phyloP scores from a whole-genome alignment of 2,888 invertebrate species.

The Cataglyphis altisquamis region DNA sequence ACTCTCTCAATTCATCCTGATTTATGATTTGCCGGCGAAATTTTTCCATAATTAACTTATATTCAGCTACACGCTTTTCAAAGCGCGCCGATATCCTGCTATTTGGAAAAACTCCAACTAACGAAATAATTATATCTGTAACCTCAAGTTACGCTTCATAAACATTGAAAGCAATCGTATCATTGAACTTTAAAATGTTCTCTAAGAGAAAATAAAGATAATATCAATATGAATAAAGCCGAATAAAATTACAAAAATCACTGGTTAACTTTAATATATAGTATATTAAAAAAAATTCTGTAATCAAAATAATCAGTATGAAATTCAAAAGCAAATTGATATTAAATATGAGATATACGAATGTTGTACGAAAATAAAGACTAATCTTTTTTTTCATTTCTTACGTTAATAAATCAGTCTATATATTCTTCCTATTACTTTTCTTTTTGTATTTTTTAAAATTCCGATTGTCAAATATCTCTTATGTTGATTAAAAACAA shows the following conservation, averaged over 20 bases:
- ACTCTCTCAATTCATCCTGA: slow-evolving; percentile 26
- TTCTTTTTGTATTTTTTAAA: not conserved
- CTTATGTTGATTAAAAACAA: slow-evolving; percentile 7
- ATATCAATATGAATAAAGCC: not conserved
- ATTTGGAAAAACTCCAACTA: slow-evolving; percentile 26
- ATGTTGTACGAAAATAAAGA: not conserved
- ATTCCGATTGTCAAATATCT: slow-evolving; percentile 14
- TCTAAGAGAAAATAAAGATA: not conserved
- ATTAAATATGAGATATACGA: not conserved
- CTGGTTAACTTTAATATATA: not conserved
- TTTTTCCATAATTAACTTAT: slow-evolving; percentile 2
- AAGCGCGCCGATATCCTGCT: not conserved
- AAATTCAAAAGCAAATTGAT: not conserved
- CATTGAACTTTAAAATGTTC: not conserved
- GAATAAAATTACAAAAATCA: slow-evolving; percentile 8
- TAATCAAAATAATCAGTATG: not conserved
- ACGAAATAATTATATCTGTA: not conserved
- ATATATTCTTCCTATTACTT: not conserved
- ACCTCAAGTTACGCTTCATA: not conserved
- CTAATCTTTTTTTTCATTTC: not conserved
- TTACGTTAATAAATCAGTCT: slow-evolving; percentile 19
- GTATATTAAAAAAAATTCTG: not conserved
- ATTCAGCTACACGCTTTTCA: not conserved
- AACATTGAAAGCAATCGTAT: not conserved
- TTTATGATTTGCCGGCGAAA: slow-evolving; percentile 30